Conservation (phyloP, 2,797 vertebrate species). For the Neosilurus mollespiculum region DNA sequence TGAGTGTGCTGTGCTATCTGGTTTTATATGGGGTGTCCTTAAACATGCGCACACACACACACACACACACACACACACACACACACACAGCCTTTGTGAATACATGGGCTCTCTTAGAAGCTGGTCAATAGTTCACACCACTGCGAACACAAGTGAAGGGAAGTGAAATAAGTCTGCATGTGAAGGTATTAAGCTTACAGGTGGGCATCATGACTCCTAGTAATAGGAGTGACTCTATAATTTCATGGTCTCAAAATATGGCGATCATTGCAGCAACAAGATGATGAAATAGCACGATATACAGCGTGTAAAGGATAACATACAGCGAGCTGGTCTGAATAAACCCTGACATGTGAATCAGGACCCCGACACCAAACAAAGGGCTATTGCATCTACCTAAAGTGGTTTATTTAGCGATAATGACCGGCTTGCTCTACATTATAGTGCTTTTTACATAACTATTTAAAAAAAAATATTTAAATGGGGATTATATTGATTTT, state of each 20-base stretch:
- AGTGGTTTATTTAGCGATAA: too few species aligned
- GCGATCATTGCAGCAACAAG: not conserved
- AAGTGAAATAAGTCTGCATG: not conserved
- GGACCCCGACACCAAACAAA: too few species aligned
- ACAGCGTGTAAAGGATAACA: not conserved
- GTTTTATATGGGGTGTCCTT: conserved; percentile 19
- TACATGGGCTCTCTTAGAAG: not conserved
- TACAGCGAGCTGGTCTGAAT: too few species aligned
- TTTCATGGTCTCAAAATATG: not conserved
- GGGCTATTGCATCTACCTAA: too few species aligned
- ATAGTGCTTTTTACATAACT: too few species aligned
- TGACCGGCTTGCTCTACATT: too few species aligned
- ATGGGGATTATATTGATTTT: too few species aligned
- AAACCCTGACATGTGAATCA: too few species aligned
- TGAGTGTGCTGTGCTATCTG: conserved; percentile 21
- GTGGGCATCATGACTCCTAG: not conserved
- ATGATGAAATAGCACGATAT: not conserved
- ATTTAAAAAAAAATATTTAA: too few species aligned
- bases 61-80: not conserved
- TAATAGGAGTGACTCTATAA: not conserved
- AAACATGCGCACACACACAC: conserved; percentile 5
- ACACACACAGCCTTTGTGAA: not conserved
- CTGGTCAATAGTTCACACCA: conserved; percentile 9
- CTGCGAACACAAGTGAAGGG: not conserved
- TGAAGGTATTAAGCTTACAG: not conserved